Evolutionary conservation across 2,113 vertebrate genomes (phyloP).

Genomic region (Anser brachyrhynchus): DNA sequence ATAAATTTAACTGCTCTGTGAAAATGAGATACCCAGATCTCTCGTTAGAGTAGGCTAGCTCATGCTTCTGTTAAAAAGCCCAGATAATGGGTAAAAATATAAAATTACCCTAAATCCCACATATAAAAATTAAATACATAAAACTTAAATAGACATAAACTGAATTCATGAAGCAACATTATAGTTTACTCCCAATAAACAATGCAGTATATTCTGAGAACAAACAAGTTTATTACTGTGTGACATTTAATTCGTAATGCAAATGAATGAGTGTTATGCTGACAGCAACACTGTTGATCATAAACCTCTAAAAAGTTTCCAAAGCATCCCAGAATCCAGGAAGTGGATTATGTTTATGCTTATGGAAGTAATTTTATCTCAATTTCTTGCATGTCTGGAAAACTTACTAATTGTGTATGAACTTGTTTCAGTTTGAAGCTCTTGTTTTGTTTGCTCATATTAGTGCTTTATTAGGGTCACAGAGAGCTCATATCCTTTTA

Average conservation of each 20-base stretch:
- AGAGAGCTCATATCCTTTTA: not conserved
- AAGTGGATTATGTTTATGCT: not conserved
- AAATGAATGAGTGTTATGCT: not conserved
- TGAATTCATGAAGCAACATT: not conserved
- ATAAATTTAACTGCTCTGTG: not conserved
- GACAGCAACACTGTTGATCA: not conserved
- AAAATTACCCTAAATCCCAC: not conserved
- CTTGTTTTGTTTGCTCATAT: not conserved
- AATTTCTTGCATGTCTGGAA: not conserved
- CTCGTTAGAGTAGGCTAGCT: not conserved
- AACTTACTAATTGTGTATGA: not conserved
- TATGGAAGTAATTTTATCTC: accelerated
- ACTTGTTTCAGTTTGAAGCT: not conserved
- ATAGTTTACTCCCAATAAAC: not conserved
- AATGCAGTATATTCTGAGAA: not conserved
- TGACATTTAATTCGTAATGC: not conserved
- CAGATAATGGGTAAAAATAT: not conserved
- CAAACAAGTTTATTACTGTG: not conserved
- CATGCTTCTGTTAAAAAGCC: not conserved
- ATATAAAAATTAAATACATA: not conserved
- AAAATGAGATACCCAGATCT: not conserved
- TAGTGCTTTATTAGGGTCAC: not conserved
- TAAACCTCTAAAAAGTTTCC: not conserved
- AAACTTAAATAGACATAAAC: not conserved
- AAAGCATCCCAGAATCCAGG: not conserved